Evolutionary conservation across 2,797 vertebrate species (phyloP), one percentile per base, ranked within the genome.

Genomic region (Parauchenoglanis ngamensis): DNA sequence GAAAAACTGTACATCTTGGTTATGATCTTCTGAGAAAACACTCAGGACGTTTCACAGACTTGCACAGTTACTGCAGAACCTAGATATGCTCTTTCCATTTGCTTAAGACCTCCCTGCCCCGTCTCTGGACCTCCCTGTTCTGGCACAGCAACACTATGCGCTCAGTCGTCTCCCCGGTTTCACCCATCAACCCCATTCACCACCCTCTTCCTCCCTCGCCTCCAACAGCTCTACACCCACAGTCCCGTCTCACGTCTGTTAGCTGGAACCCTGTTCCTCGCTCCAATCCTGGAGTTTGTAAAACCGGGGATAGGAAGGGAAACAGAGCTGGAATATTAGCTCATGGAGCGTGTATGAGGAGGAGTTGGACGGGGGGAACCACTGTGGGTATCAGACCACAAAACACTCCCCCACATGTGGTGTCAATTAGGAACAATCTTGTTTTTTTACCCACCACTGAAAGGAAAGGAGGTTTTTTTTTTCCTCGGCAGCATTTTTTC

Each of bases 351-450:
- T 87, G 90, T 85, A 84, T 85, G 77, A 89, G 90, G 89, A 88
- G 75, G 90, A 93, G 90, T 87, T 91, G 89, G 90, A 70, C 83
- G 92, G 94, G 93, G 94, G 93, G 91, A 91, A 92, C 91, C 68
- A 91, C 93, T 94, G 93, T 94, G 93, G 94, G 94, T 93, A 94
- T 95, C 94, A 92, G 94, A 94, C 95, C 94, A 93, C 95, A 94
- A 92, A 95, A 95, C 95, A 95, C 95, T 95, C 95, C 94, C 93
- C 94, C 91, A 95, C 96, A 96, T 96, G 95, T 96, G 96, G 95
- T 95, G 94, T 96, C 95, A 96, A 96, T 96, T 96, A 96, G 94
- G 94, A 96, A 96, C 95, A 96, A 96, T 96, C 94, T 96, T 95
- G 95, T 96, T 96, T 96, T 83, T 95, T 95, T 95, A 95, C 95